Conservation (phyloP, 2,888 invertebrate genomes). For the Acanthosepion esculentum region DNA sequence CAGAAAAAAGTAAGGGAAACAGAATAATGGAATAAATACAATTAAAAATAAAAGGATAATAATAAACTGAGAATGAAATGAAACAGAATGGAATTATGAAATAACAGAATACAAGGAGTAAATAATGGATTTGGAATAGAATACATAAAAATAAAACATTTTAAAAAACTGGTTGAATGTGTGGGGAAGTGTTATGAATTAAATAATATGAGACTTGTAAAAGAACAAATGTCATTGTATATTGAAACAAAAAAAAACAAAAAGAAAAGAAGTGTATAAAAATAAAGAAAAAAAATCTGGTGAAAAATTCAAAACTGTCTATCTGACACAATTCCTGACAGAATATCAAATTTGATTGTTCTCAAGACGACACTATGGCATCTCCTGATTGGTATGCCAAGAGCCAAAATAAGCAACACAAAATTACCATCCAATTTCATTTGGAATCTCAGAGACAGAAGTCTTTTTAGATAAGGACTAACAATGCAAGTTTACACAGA, state of each 20-base stretch:
- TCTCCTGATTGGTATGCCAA: constrained; percentile 21
- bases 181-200: not conserved
- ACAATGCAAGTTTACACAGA: not conserved
- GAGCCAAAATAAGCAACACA: constrained; percentile 6
- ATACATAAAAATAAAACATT: not conserved
- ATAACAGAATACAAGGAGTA: not conserved
- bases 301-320: not conserved
- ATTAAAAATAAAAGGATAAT: not conserved
- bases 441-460: not conserved
- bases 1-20: not conserved
- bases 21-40: not conserved
- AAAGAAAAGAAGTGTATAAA: not conserved
- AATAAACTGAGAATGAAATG: not conserved
- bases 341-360: constrained; percentile 10
- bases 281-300: not conserved
- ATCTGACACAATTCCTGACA: not conserved
- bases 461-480: not conserved
- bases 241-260: not conserved
- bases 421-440: not conserved
- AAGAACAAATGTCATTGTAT: constrained; percentile 11
- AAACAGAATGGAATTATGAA: not conserved
- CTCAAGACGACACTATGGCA: constrained; percentile 33
- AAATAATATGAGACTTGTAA: not conserved
- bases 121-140: not conserved
- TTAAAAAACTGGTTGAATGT: too few species aligned